Percentiles rank a stretch among this genome's conserved stretches.
These are phyloP conservation scores for Leptopilina syphax DNA, from an alignment of 2,888 invertebrate genomes.

Conservation along the genomic window DNA sequence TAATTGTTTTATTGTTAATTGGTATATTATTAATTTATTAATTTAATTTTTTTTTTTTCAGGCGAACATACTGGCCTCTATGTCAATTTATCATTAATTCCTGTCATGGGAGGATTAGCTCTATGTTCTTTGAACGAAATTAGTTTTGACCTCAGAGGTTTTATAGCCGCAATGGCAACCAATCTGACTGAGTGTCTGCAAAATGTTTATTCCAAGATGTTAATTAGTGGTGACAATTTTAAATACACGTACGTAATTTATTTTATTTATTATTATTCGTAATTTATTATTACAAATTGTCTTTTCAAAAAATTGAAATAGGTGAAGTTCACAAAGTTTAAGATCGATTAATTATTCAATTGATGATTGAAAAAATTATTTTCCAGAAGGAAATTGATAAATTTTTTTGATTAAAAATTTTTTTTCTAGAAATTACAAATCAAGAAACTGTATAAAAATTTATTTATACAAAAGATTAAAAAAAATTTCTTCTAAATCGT, in stretches of 20 bases:
- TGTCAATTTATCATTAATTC: constrained; percentile 85
- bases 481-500: too few species aligned
- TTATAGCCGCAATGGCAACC: constrained; percentile 86
- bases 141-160: constrained; percentile 85
- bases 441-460: too few species aligned
- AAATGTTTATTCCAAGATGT: constrained; percentile 88
- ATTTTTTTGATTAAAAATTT: not conserved
- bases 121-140: constrained; percentile 88
- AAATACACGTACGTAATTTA: constrained; percentile 83
- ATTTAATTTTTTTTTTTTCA: constrained; percentile 62
- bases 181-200: constrained; percentile 89
- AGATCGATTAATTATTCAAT: not conserved
- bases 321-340: too few species aligned
- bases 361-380: not conserved
- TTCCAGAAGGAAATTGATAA: too few species aligned
- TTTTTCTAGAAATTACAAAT: too few species aligned
- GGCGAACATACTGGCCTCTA: constrained; percentile 83
- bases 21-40: constrained; percentile 26
- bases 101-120: constrained; percentile 87
- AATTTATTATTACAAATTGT: too few species aligned
- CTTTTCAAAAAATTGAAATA: too few species aligned
- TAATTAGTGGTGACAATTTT: constrained; percentile 85
- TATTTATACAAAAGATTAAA: too few species aligned
- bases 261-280: not conserved
- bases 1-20: too few species aligned